Percentiles rank a stretch among this genome's conserved stretches.
Conservation (phyloP, 2,888 invertebrate species). For the Thecocarcelia acutangulata region DNA sequence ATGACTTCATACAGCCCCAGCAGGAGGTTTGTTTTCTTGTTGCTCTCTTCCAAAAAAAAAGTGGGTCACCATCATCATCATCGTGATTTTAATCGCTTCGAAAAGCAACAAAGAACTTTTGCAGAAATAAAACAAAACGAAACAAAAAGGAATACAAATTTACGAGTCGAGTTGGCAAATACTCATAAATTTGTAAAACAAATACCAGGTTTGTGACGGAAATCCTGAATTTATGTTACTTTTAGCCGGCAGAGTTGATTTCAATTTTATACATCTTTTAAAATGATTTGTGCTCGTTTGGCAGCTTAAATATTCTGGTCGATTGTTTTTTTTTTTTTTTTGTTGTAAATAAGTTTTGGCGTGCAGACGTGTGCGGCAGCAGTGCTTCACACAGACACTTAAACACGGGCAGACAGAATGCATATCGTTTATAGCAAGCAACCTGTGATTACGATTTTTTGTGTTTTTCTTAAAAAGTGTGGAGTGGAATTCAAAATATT, state of each 20-base stretch:
- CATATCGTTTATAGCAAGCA: not conserved
- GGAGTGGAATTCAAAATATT: constrained; percentile 51
- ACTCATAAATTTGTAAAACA: constrained; percentile 32
- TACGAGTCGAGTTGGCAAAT: constrained; percentile 4
- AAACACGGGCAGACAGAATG: not conserved
- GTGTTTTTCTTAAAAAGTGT: constrained; percentile 17
- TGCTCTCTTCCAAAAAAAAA: constrained; percentile 13
- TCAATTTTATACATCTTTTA: constrained; percentile 4
- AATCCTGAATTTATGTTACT: constrained; percentile 48
- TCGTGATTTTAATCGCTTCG: constrained; percentile 4
- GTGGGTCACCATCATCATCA: constrained; percentile 42
- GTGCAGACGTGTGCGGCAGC: not conserved
- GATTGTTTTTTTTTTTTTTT: not conserved
- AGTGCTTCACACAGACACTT: not conserved
- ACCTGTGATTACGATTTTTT: constrained; percentile 36
- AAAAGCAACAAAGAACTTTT: constrained; percentile 31
- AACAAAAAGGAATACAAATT: not conserved
- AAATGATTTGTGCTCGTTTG: constrained; percentile 14
- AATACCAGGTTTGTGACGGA: constrained; percentile 16
- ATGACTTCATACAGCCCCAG: not conserved
- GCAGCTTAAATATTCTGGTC: too few relatives aligned
- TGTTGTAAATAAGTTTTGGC: constrained; percentile 41
- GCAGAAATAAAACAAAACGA: not conserved
- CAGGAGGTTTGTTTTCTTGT: not conserved
- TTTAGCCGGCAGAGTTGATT: constrained; percentile 12